These are phyloP conservation scores for Aulostomus chinensis DNA, from an alignment of 2,797 vertebrate species.

Conservation along the genomic window DNA sequence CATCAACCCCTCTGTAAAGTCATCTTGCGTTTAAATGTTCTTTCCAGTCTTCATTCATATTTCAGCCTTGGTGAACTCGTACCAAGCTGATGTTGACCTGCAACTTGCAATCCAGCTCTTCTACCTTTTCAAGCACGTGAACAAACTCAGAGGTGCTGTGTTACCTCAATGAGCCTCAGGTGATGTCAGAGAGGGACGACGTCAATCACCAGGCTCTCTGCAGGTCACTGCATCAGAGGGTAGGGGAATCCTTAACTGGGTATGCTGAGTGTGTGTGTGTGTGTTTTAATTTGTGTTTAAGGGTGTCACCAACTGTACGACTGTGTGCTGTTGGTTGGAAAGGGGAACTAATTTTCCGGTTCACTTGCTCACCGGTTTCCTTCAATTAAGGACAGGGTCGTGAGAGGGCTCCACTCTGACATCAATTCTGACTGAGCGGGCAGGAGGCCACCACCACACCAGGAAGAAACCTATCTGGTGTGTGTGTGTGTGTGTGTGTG, in stretches of 20 bases:
- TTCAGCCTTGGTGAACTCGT: too few species aligned
- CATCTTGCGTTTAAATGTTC: too few species aligned
- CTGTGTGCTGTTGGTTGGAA: constrained; percentile 37
- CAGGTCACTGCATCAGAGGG: constrained; percentile 29
- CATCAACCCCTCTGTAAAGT: too few species aligned
- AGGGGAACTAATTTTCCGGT: constrained; percentile 72
- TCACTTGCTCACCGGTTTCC: constrained; percentile 62
- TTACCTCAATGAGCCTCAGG: constrained; percentile 23
- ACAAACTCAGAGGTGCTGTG: not conserved
- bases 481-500: constrained; percentile 13
- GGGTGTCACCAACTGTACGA: constrained; percentile 38
- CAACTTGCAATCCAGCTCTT: too few species aligned
- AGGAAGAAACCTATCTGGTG: constrained; percentile 30
- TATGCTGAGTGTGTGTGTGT: constrained; percentile 10
- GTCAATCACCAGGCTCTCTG: constrained; percentile 13
- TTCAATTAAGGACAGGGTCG: constrained; percentile 70
- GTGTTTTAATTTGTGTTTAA: constrained; percentile 17
- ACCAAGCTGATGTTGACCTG: too few species aligned
- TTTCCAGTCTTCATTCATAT: too few species aligned
- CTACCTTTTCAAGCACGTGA: not conserved
- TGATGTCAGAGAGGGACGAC: constrained; percentile 21
- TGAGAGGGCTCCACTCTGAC: constrained; percentile 58
- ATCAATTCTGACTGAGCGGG: constrained; percentile 51
- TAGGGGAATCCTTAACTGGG: constrained; percentile 26
- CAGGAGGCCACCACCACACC: constrained; percentile 16